Base-by-base conservation (phyloP, 2,888 invertebrate species). In the Lasioglossum figueresi region DNA sequence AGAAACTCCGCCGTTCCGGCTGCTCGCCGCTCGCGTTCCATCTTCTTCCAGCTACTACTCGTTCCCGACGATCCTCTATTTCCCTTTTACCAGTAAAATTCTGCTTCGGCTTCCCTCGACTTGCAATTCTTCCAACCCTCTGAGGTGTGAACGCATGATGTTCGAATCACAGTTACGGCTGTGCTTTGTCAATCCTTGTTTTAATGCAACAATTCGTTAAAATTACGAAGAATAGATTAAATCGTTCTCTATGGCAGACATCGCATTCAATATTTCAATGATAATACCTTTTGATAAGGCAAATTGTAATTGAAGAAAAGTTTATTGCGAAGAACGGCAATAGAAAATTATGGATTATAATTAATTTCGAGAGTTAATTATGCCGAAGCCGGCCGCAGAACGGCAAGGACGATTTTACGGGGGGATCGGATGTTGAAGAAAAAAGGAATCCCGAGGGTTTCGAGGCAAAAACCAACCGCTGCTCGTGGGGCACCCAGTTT, bases 391-490 rank as follows among this genome's bases (percentile, higher is more conserved):
- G 4, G 43, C 43, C 14, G 16, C 45, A 45, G 45, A 45, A 23
- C 2, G 48, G 23, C 19, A 23, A 23, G 23, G 23, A 23, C 23
- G 48, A 23, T 52, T 19, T 52, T 23, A 52, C 6, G 48, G 48
- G 23, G 23, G 8, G 14, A 4, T 34, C 63, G 63, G 31, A 34
- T 4, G 76, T 34, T 23, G 23, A 34, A 43, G 12, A 63, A 19
- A 66, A 66, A n/a, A 63, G 66, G 72, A 83, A 76, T 45, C 34
- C 52, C 27, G 31, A 66, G 34, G 66, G 73, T 68, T 66, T 43
- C 66, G 45, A 73, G 48, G 71, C 74, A 84, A 82, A 78, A 82
- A 84, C 16, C 27, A 40, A 52, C 16, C 48, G 27, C 6, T 23
- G 19, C 40, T 40, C 31, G 59, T 0, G 68, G 66, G n/a, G 56